Evolutionary conservation across 2,797 vertebrate species (phyloP).

Genomic region (Aythya fuligula): DNA sequence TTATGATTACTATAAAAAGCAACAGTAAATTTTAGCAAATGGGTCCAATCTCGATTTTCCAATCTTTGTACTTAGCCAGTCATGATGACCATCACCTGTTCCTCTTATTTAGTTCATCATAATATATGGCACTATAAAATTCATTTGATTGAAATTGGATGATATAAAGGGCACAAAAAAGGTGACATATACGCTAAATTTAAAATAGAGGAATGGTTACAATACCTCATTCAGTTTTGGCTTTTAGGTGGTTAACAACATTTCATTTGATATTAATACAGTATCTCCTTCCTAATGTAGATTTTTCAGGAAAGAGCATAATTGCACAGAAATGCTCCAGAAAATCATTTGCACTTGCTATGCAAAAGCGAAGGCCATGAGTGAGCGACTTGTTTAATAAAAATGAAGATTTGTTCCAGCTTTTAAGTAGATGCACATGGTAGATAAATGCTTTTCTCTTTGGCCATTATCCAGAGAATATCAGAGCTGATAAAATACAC

Average conservation of each 20-base stretch:
- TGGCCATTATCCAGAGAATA: conserved; percentile 48
- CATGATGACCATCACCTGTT: not conserved
- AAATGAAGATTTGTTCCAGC: conserved; percentile 60
- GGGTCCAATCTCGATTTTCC: not conserved
- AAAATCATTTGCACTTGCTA: conserved; percentile 55
- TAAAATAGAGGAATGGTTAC: not conserved
- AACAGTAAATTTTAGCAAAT: not conserved
- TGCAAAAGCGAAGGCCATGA: conserved; percentile 13
- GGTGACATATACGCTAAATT: not conserved
- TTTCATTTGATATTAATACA: conserved; percentile 1
- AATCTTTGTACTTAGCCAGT: not conserved
- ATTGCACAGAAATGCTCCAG: conserved; percentile 18
- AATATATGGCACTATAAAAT: not conserved
- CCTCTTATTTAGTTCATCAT: not conserved
- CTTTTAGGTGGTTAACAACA: not conserved
- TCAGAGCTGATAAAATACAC: conserved; percentile 33
- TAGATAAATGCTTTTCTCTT: conserved; percentile 53
- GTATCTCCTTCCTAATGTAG: not conserved
- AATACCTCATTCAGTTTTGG: not conserved
- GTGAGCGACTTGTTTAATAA: conserved; percentile 50
- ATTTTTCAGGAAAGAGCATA: conserved; percentile 9
- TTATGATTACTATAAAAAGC: not conserved
- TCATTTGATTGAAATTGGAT: not conserved
- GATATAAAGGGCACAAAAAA: not conserved
- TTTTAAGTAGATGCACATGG: conserved; percentile 65